Percentiles rank a stretch among this genome's conserved stretches.
phyloP scores from a whole-genome alignment of 1,140 invertebrate genomes.

The Megathymus violae region DNA sequence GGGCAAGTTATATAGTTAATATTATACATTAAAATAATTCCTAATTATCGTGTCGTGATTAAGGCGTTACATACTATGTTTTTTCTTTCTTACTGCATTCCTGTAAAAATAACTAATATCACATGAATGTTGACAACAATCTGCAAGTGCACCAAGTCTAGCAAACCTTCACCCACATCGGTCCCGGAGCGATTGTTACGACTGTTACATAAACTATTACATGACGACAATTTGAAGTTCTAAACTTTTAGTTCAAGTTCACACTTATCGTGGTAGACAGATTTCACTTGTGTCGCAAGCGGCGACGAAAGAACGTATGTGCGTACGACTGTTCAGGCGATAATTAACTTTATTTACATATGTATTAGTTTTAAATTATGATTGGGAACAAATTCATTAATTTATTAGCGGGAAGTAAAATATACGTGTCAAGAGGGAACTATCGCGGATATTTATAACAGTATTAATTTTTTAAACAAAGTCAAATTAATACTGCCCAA shows the following conservation, averaged over 20 bases:
- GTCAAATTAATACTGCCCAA: too few relatives aligned
- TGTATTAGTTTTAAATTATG: background rate
- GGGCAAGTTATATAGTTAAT: too few relatives aligned
- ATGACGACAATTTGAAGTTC: conserved; percentile 19
- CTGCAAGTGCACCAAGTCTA: too few relatives aligned
- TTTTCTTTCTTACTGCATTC: too few relatives aligned
- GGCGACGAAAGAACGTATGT: conserved; percentile 11
- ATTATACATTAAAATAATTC: too few relatives aligned
- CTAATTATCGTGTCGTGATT: too few relatives aligned
- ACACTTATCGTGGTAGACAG: conserved; percentile 34
- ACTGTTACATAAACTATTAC: conserved; percentile 26
- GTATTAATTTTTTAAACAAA: background rate
- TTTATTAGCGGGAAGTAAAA: background rate
- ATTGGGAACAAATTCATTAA: too few relatives aligned
- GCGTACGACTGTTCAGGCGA: background rate
- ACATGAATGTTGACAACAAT: too few relatives aligned
- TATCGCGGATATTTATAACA: background rate
- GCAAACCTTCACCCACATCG: conserved; percentile 29
- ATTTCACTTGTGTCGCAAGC: conserved; percentile 45
- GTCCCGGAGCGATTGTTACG: conserved; percentile 8
- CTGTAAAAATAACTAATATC: too few relatives aligned
- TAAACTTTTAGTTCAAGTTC: conserved; percentile 41
- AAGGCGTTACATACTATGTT: too few relatives aligned
- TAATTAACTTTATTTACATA: background rate
- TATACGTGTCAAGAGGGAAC: background rate